Percentiles rank a stretch among this genome's conserved stretches.
These are phyloP conservation scores for Ursus arctos DNA, from an alignment of 2,113 vertebrate genomes.

Conservation along the genomic window DNA sequence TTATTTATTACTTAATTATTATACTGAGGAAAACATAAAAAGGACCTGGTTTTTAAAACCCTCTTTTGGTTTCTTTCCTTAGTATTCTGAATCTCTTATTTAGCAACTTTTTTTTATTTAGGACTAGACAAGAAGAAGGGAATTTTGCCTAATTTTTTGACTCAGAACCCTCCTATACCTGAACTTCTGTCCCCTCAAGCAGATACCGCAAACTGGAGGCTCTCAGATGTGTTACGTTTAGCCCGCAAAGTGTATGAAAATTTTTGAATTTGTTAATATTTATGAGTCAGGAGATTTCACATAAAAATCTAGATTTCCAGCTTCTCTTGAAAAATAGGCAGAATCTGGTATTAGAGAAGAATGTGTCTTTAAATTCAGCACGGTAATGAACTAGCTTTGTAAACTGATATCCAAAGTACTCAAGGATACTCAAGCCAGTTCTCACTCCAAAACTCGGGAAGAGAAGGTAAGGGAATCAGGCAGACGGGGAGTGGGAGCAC, in stretches of 20 bases:
- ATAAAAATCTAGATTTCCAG: constrained; percentile 31
- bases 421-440: neutral
- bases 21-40: neutral
- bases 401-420: neutral
- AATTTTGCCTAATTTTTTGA: neutral
- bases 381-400: neutral
- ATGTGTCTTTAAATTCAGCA: neutral
- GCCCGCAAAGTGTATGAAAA: neutral
- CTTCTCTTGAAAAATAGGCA: constrained; percentile 5
- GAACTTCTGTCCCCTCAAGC: neutral
- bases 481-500: neutral
- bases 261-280: constrained; percentile 43
- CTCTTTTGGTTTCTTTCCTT: constrained; percentile 20
- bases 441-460: neutral
- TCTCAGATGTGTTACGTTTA: neutral
- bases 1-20: constrained; percentile 17
- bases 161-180: neutral
- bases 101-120: neutral
- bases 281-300: constrained; percentile 40
- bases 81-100: constrained; percentile 37
- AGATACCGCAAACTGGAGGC: constrained; percentile 11
- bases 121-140: neutral
- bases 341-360: neutral
- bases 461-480: neutral
- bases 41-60: neutral